phyloP scores from a whole-genome alignment of 2,797 vertebrate species.

The Ciconia nigra region DNA sequence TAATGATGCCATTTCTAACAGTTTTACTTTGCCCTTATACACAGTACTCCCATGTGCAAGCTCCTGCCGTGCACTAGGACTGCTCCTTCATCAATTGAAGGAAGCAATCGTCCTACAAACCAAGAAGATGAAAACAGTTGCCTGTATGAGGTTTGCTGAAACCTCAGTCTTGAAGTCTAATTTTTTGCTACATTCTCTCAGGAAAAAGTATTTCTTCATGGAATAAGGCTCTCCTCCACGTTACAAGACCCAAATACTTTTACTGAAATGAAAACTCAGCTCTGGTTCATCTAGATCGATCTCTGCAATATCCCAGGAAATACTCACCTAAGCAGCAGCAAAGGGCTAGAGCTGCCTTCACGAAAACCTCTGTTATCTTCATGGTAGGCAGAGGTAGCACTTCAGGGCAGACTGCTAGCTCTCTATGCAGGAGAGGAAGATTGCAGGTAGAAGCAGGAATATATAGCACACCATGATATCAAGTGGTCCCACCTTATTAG shows the following conservation, averaged over 20 bases:
- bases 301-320: background rate
- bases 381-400: background rate
- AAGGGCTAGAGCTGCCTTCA: constrained; percentile 25
- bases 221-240: background rate
- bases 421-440: background rate
- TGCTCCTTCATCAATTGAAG: background rate
- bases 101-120: background rate
- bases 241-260: background rate
- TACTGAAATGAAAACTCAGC: background rate
- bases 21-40: background rate
- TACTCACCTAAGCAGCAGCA: constrained; percentile 52
- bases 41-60: background rate
- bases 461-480: background rate
- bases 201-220: background rate
- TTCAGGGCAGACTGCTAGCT: background rate
- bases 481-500: constrained; percentile 11
- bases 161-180: background rate
- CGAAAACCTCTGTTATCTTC: background rate
- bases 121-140: background rate
- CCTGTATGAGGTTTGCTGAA: background rate
- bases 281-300: background rate
- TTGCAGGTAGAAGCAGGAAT: background rate
- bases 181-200: background rate
- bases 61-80: background rate
- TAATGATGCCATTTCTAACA: background rate